Evolutionary conservation across 2,797 vertebrate species (phyloP).

Genomic region (Myioborus miniatus): DNA sequence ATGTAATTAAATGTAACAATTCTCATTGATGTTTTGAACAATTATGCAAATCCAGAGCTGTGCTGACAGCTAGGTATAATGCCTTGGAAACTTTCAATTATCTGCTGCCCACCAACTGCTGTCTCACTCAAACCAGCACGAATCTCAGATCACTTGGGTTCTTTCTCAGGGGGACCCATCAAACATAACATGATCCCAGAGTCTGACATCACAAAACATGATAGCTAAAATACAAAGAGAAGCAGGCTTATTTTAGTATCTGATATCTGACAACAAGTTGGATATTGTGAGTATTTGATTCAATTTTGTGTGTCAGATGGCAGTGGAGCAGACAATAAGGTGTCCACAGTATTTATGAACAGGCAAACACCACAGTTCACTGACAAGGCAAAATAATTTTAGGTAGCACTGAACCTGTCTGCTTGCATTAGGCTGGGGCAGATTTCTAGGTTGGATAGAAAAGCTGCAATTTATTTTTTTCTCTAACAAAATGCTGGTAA

Average conservation of each 20-base stretch:
- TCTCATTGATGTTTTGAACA: constrained; percentile 27
- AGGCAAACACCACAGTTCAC: constrained; percentile 49
- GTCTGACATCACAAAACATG: constrained; percentile 38
- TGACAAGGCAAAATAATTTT: constrained; percentile 54
- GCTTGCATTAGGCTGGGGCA: constrained; percentile 41
- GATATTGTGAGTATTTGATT: constrained; percentile 59
- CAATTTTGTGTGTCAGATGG: constrained; percentile 70
- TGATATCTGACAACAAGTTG: constrained; percentile 65
- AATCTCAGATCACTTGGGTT: neutral
- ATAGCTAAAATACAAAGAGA: constrained; percentile 55
- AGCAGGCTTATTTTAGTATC: constrained; percentile 58
- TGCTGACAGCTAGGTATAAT: constrained; percentile 14
- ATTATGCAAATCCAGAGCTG: neutral
- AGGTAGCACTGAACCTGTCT: constrained; percentile 55
- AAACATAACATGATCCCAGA: neutral
- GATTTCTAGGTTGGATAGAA: constrained; percentile 19
- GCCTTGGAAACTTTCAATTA: constrained; percentile 12
- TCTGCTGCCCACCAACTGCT: constrained; percentile 6
- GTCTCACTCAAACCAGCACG: constrained; percentile 19
- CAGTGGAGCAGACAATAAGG: constrained; percentile 49
- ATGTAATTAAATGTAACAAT: constrained; percentile 36
- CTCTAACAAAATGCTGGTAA: neutral
- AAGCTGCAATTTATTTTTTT: neutral
- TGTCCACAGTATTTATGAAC: constrained; percentile 48
- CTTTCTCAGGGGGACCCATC: neutral